A percentile compares a stretch with the other conserved stretches of the same genome.
These are phyloP conservation scores for Stegophylla sp. DNA, from an alignment of 2,888 invertebrate genomes.

Conservation along the genomic window DNA sequence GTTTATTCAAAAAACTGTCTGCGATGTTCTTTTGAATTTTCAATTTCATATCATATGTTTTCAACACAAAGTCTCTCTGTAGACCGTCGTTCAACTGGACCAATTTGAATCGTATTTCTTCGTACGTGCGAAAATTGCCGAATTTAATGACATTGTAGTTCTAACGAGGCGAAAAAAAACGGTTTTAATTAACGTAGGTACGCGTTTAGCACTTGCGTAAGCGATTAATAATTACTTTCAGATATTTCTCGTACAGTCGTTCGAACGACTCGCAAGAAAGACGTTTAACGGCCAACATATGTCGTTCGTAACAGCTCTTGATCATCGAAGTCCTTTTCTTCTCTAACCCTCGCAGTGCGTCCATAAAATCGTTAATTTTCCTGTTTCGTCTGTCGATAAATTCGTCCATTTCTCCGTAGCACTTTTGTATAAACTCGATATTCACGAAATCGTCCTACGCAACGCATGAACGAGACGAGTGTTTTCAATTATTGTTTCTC, in stretches of 20 bases:
- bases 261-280: background rate
- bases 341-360: background rate
- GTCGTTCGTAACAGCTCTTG: constrained; percentile 9
- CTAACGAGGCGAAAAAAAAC: background rate
- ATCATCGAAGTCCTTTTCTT: constrained; percentile 10
- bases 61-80: background rate
- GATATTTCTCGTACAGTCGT: constrained; percentile 27
- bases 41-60: background rate
- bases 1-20: background rate
- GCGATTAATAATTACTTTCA: constrained; percentile 12
- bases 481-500: background rate
- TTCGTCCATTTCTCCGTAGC: background rate
- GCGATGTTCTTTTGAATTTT: background rate
- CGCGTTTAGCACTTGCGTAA: background rate
- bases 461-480: background rate
- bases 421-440: background rate
- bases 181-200: background rate
- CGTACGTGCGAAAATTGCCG: constrained; percentile 44
- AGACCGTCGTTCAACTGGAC: background rate
- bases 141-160: constrained; percentile 38
- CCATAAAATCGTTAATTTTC: constrained; percentile 17
- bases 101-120: constrained; percentile 13
- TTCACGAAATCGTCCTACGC: background rate
- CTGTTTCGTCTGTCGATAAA: constrained; percentile 1
- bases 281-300: background rate